These are phyloP conservation scores for Hylia prasina DNA, from an alignment of 2,113 vertebrate genomes.

Conservation along the genomic window DNA sequence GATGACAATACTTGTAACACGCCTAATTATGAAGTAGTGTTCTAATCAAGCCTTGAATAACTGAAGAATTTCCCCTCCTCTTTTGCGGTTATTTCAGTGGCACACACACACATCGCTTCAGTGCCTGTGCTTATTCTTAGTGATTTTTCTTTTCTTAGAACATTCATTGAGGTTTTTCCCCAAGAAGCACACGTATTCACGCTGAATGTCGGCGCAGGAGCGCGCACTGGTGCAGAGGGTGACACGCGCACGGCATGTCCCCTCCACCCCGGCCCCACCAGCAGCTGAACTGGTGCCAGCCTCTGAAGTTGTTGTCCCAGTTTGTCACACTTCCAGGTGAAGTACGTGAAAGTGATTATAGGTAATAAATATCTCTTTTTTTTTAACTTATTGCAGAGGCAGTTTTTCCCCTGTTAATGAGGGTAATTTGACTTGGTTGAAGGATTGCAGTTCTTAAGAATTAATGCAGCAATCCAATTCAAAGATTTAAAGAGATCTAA, in stretches of 20 bases:
- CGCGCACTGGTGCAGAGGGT: not conserved
- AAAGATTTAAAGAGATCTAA: slow-evolving; percentile 98
- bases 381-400: slow-evolving; percentile 96
- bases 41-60: slow-evolving; percentile 66
- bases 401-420: slow-evolving; percentile 99
- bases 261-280: not conserved
- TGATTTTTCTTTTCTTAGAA: slow-evolving; percentile 49
- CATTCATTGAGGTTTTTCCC: slow-evolving; percentile 36
- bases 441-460: slow-evolving; percentile 98
- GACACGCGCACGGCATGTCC: not conserved
- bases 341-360: slow-evolving; percentile 88
- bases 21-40: slow-evolving; percentile 66
- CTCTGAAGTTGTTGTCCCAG: slow-evolving; percentile 27
- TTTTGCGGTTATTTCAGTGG: slow-evolving; percentile 64
- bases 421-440: slow-evolving; percentile 99
- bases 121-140: slow-evolving; percentile 45
- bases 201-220: not conserved
- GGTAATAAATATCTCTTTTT: slow-evolving; percentile 91
- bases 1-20: slow-evolving; percentile 63
- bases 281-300: slow-evolving; percentile 25
- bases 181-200: not conserved
- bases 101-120: slow-evolving; percentile 50
- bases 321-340: slow-evolving; percentile 69
- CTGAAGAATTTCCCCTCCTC: slow-evolving; percentile 56
- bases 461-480: slow-evolving; percentile 98